Evolutionary conservation across 92 coral and sea anemone species (phyloP).

Genomic region (Palythoa heliodiscus): DNA sequence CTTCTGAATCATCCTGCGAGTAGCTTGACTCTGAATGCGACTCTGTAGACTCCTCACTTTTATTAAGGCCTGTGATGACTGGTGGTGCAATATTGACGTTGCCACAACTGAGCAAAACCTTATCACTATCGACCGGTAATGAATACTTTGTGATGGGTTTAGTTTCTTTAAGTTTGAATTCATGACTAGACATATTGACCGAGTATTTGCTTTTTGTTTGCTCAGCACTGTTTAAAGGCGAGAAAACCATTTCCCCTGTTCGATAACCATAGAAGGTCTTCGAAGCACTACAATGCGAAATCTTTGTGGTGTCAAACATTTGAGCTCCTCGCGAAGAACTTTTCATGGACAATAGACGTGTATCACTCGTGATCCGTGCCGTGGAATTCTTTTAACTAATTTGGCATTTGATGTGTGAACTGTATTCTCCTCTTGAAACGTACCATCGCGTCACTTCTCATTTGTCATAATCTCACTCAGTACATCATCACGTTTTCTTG

Average conservation of each 20-base stretch:
- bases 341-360: not conserved
- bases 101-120: not conserved
- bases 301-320: slow-evolving; percentile 3
- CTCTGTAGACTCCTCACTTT: slow-evolving; percentile 45
- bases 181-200: slow-evolving; percentile 34
- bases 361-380: not conserved
- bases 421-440: not conserved
- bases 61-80: not conserved
- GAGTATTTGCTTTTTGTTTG: slow-evolving; percentile 39
- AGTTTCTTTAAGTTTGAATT: slow-evolving; percentile 5
- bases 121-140: not conserved
- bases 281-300: slow-evolving; percentile 11
- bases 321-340: slow-evolving; percentile 8
- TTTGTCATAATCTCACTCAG: slow-evolving; percentile 17
- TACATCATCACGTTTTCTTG: not conserved
- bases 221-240: slow-evolving; percentile 39
- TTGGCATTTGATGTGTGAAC: not conserved
- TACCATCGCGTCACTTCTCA: slow-evolving; percentile 11
- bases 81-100: not conserved
- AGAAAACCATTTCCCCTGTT: slow-evolving; percentile 37
- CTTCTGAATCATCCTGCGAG: slow-evolving; percentile 63
- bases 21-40: slow-evolving; percentile 76
- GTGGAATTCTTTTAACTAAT: not conserved
- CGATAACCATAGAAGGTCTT: not conserved
- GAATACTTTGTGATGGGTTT: slow-evolving; percentile 15